A percentile compares a stretch with the other conserved stretches of the same genome.
Evolutionary conservation across 2,113 vertebrate genomes (phyloP).

Genomic region (Hassar affinis): DNA sequence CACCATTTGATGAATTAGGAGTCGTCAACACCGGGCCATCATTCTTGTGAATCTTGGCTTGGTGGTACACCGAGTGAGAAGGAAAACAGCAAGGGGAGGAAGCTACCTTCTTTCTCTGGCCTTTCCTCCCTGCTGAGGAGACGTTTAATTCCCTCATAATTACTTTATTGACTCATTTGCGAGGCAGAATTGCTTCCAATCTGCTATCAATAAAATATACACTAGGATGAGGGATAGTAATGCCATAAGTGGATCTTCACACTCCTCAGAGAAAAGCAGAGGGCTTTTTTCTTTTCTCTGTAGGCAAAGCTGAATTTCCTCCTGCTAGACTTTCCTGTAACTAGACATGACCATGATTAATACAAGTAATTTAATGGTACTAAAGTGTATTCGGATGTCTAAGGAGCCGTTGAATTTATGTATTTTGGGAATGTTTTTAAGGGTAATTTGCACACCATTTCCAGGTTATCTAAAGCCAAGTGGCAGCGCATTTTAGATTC

Average conservation of each 20-base stretch:
- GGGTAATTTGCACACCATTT: constrained; percentile 20
- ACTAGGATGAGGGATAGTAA: constrained; percentile 69
- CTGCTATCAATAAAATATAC: constrained; percentile 75
- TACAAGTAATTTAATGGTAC: constrained; percentile 23
- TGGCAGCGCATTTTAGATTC: constrained; percentile 8
- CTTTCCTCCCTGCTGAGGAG: constrained; percentile 60
- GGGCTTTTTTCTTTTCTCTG: constrained; percentile 19
- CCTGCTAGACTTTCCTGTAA: constrained; percentile 23
- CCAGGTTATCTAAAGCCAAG: background rate
- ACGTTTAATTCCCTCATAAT: constrained; percentile 74
- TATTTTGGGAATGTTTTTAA: background rate
- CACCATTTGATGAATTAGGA: constrained; percentile 40
- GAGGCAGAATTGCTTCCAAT: constrained; percentile 66
- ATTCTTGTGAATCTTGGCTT: constrained; percentile 68
- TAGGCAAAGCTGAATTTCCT: constrained; percentile 17
- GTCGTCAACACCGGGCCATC: constrained; percentile 48
- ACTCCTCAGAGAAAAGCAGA: constrained; percentile 55
- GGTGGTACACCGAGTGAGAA: constrained; percentile 62
- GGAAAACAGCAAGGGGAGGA: constrained; percentile 66
- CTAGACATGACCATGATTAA: constrained; percentile 26
- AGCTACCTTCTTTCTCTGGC: constrained; percentile 48
- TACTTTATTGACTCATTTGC: constrained; percentile 78
- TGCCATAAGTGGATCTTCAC: constrained; percentile 58
- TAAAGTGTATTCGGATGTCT: constrained; percentile 7
- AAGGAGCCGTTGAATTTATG: background rate